phyloP scores from a whole-genome alignment of 2,888 invertebrate species.

The Drosophila niveifrons region DNA sequence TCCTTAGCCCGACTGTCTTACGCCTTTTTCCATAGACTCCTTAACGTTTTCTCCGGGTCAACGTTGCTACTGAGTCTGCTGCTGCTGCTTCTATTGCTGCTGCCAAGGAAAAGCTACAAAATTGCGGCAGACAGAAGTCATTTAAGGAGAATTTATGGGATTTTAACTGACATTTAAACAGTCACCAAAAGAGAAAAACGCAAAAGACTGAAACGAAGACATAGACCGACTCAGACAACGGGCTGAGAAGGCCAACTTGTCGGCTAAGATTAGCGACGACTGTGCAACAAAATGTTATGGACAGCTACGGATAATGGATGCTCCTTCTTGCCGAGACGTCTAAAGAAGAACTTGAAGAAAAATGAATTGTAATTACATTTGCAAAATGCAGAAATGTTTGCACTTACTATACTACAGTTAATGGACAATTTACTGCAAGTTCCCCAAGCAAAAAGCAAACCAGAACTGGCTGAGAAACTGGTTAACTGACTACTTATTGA shows the following conservation, averaged over 20 bases:
- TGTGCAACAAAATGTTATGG: conserved; percentile 78
- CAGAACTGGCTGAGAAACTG: not conserved
- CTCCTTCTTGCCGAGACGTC: conserved; percentile 20
- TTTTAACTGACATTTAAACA: conserved; percentile 82
- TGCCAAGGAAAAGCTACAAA: conserved; percentile 53
- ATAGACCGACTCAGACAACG: conserved; percentile 12
- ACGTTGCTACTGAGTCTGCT: conserved; percentile 15
- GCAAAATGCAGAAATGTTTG: conserved; percentile 43
- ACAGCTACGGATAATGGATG: conserved; percentile 74
- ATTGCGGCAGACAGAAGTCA: conserved; percentile 82
- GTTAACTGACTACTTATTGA: conserved; percentile 27
- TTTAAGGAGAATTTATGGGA: conserved; percentile 81
- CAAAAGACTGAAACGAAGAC: conserved; percentile 21
- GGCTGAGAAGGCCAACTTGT: conserved; percentile 58
- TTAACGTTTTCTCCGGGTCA: conserved; percentile 27
- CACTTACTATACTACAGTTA: conserved; percentile 32
- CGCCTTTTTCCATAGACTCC: conserved; percentile 47
- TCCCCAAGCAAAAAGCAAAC: conserved; percentile 10
- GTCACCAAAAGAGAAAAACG: conserved; percentile 54
- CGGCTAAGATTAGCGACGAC: conserved; percentile 73
- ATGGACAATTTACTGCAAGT: conserved; percentile 29
- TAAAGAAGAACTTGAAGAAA: conserved; percentile 41
- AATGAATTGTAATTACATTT: conserved; percentile 64
- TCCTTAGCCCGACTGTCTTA: conserved; percentile 51
- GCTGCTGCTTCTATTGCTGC: conserved; percentile 19